These are phyloP conservation scores for Picathartes gymnocephalus DNA, from an alignment of 2,113 vertebrate species.

Conservation along the genomic window DNA sequence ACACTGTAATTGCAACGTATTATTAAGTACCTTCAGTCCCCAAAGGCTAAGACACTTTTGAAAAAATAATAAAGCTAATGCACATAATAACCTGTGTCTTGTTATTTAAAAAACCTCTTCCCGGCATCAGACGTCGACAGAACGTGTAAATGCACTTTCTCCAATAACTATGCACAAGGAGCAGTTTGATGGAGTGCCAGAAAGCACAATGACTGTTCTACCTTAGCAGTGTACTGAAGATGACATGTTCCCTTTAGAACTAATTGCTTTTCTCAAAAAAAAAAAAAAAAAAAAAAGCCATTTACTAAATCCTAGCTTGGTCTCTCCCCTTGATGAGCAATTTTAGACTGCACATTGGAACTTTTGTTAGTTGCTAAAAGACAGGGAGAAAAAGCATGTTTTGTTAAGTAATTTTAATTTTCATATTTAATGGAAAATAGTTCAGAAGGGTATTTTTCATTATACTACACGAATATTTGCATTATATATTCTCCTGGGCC, in stretches of 20 bases:
- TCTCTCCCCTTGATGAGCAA: conserved; percentile 66
- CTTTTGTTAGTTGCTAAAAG: conserved; percentile 68
- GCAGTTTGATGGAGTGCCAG: conserved; percentile 53
- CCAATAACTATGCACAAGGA: conserved; percentile 30
- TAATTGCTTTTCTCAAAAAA: conserved; percentile 67
- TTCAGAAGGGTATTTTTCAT: conserved; percentile 63
- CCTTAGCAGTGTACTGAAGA: conserved; percentile 51
- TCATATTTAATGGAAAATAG: conserved; percentile 68
- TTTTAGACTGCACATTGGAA: conserved; percentile 54
- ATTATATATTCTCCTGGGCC: conserved; percentile 15
- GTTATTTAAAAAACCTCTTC: conserved; percentile 52
- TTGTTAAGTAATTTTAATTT: conserved; percentile 73
- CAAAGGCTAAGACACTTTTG: conserved; percentile 42
- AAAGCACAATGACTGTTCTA: conserved; percentile 60
- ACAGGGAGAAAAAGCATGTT: conserved; percentile 48
- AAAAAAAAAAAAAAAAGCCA: conserved; percentile 20
- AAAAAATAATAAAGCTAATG: conserved; percentile 59
- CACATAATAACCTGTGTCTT: conserved; percentile 27
- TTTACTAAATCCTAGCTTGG: conserved; percentile 49
- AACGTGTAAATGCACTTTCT: conserved; percentile 26
- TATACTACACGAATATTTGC: conserved; percentile 46
- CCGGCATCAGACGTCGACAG: conserved; percentile 31
- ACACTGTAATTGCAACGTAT: conserved; percentile 45
- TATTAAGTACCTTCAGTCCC: conserved; percentile 49
- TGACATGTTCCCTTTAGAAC: conserved; percentile 66